phyloP scores from a whole-genome alignment of 2,888 invertebrate species.

The Alloplasta piceator region DNA sequence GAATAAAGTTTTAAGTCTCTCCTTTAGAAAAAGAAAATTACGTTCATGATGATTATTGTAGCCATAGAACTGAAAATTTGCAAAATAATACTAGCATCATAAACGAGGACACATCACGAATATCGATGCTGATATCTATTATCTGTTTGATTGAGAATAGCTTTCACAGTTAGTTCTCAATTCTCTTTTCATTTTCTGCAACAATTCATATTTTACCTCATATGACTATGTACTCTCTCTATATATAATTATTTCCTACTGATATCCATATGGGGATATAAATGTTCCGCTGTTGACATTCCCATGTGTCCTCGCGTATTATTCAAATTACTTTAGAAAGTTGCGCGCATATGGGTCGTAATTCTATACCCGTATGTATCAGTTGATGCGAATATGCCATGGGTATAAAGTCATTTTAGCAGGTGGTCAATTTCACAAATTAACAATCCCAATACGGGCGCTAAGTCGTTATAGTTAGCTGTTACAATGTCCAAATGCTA shows the following conservation, averaged over 20 bases:
- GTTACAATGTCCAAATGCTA: conserved; percentile 28
- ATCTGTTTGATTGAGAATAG: neutral
- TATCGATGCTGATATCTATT: neutral
- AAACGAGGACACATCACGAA: too few species aligned
- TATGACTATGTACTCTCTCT: too few species aligned
- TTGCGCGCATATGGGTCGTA: conserved; percentile 37
- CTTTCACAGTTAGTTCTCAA: neutral
- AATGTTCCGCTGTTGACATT: conserved; percentile 25
- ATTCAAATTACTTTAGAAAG: conserved; percentile 63
- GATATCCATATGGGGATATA: neutral
- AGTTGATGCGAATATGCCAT: conserved; percentile 7
- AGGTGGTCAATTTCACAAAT: conserved; percentile 65
- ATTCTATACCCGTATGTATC: neutral
- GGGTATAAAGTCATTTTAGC: conserved; percentile 56
- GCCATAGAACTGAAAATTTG: too few species aligned
- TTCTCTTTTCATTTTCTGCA: conserved; percentile 5
- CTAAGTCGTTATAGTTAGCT: neutral
- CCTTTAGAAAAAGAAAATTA: neutral
- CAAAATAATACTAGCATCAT: too few species aligned
- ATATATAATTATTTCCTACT: conserved; percentile 28
- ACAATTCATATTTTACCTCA: too few species aligned
- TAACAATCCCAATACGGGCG: conserved; percentile 37
- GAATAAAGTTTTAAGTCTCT: conserved; percentile 16
- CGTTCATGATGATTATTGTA: too few species aligned
- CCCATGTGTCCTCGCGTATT: conserved; percentile 42